Base-by-base conservation (phyloP, 2,797 vertebrate genomes). In the Lindbergichthys nudifrons region DNA sequence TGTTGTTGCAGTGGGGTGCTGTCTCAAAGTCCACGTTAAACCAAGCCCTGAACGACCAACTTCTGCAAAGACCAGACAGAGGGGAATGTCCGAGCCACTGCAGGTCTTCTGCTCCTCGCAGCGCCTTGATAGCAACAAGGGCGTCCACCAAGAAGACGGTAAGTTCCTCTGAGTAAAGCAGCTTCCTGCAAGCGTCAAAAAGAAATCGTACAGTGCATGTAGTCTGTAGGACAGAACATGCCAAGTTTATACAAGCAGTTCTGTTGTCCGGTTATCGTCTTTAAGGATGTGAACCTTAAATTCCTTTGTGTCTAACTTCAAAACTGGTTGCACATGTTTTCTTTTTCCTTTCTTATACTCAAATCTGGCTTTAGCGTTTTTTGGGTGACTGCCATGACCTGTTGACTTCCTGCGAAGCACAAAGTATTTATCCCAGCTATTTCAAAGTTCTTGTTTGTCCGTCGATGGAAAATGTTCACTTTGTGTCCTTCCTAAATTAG, bases 1-100 rank as follows among this genome's bases (percentile, higher is more conserved):
- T 94, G 92, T 94, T 85, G 69, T 93, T 94, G 77, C 92, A 95
- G 95, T 83, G 88, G 10, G 84, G 65, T 39, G 73, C 79, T 19
- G 81, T 64, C 54, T 85, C 85, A 51, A 87, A 91, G 79, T 87
- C 86, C 62, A 69, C 74, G 10, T 62, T 62, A 46, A 84, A 87
- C 67, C 92, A 47, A 83, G 70, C 65, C 70, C 60, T 30, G 41
- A 73, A 77, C 12, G 67, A 87, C 70, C 70, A 23, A 59, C 73
- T 60, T 56, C 69, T 84, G 51, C 77, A 72, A 52, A 81, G 83
- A 85, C 56, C 67, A 42, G 85, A 73, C 48, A 11, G 65, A 39
- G 81, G 67, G 81, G 91, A 90, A 91, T 86, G 84, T 61, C 80
- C 56, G 18, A 80, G 75, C 75, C 87, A 43, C 63, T 88, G 84